Percentiles rank a stretch among this genome's conserved stretches.
Evolutionary conservation across 2,797 vertebrate species (phyloP).

Genomic region (Triplophysa yarkandensis): DNA sequence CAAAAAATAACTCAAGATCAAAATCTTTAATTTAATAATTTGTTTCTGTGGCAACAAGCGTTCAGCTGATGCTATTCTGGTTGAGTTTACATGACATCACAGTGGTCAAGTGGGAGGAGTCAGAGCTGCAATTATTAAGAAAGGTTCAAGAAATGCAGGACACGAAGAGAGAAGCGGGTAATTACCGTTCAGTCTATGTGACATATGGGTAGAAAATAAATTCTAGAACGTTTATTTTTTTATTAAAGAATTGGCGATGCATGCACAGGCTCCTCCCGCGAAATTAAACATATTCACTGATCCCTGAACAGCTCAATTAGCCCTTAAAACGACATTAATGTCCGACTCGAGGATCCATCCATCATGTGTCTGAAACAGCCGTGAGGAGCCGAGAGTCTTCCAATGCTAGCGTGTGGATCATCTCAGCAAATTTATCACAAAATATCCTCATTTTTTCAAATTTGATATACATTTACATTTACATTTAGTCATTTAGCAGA

Average conservation of each 20-base stretch:
- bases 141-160: not conserved
- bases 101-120: not conserved
- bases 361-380: constrained; percentile 23
- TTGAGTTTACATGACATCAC: not conserved
- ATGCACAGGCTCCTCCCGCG: not conserved
- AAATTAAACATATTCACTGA: constrained; percentile 27
- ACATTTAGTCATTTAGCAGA: too few relatives aligned
- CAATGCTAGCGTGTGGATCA: not conserved
- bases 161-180: not conserved
- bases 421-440: not conserved
- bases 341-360: constrained; percentile 22
- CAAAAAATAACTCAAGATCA: not conserved
- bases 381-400: not conserved
- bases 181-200: not conserved
- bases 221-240: not conserved
- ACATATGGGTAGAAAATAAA: not conserved
- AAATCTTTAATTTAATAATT: not conserved
- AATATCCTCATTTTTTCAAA: constrained; percentile 1
- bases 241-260: not conserved
- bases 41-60: not conserved
- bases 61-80: not conserved
- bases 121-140: not conserved
- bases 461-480: too few relatives aligned
- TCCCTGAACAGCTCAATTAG: constrained; percentile 32
- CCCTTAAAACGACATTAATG: constrained; percentile 26